Conservation (phyloP, 2,888 invertebrate species). For the Lepidocyrtoides sp. region DNA sequence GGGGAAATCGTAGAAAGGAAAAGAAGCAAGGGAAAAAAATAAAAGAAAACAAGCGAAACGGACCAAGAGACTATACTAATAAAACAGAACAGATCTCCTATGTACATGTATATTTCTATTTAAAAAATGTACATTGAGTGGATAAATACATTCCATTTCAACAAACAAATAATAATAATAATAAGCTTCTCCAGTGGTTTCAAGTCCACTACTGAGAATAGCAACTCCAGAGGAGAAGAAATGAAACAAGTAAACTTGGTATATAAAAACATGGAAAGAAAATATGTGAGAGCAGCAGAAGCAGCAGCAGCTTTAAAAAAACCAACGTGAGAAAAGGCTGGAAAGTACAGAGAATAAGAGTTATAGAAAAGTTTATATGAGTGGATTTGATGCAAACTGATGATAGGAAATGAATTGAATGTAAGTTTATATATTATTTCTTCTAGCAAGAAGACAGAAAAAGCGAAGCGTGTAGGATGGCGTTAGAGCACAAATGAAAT, state of each 20-base stretch:
- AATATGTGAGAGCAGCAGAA: background rate
- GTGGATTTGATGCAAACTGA: background rate
- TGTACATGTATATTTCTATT: background rate
- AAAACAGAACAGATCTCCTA: too few species aligned
- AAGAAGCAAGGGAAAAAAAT: conserved; percentile 40
- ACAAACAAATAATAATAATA: too few species aligned
- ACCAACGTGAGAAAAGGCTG: background rate
- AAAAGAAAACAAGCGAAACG: conserved; percentile 33
- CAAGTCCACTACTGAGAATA: background rate
- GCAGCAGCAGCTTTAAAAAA: background rate
- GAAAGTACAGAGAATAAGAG: conserved; percentile 13
- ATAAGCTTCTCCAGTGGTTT: conserved; percentile 1
- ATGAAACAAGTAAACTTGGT: background rate
- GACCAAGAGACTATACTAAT: conserved; percentile 25
- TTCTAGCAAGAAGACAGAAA: background rate
- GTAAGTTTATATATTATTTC: background rate
- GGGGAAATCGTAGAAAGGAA: conserved; percentile 51
- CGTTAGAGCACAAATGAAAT: conserved; percentile 21
- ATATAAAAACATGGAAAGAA: background rate
- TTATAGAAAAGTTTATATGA: background rate
- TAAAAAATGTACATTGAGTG: too few species aligned
- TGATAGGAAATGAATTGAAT: conserved; percentile 30
- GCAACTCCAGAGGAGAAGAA: background rate
- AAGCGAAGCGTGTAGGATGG: background rate
- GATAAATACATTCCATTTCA: too few species aligned